Conservation (phyloP, 2,888 invertebrate genomes). For the Leptinotarsa rubiginosa region DNA sequence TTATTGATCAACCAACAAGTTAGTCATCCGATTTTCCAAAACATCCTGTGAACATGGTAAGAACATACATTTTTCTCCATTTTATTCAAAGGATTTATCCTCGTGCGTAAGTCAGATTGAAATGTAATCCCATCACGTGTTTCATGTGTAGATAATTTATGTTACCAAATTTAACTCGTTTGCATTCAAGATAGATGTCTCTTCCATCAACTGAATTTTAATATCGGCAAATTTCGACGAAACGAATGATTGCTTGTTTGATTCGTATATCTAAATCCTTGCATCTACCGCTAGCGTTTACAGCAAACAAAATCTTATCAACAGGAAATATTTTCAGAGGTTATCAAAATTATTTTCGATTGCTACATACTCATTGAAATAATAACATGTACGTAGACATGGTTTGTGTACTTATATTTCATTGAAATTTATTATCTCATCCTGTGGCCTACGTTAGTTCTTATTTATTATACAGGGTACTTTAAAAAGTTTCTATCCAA, state of each 20-base stretch:
- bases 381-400: neutral
- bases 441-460: too few relatives aligned
- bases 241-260: neutral
- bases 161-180: neutral
- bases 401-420: neutral
- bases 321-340: slow-evolving; percentile 7
- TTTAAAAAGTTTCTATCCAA: too few relatives aligned
- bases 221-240: neutral
- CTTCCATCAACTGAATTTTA: too few relatives aligned
- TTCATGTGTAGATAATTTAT: neutral
- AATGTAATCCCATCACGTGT: neutral
- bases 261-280: neutral
- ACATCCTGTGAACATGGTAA: too few relatives aligned
- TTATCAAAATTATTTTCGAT: slow-evolving; percentile 6
- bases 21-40: too few relatives aligned
- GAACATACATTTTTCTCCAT: too few relatives aligned
- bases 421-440: too few relatives aligned
- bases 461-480: too few relatives aligned
- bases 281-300: neutral
- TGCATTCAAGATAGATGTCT: too few relatives aligned
- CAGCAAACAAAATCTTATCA: slow-evolving; percentile 16
- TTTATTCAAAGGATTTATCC: too few relatives aligned
- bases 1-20: too few relatives aligned
- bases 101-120: neutral
- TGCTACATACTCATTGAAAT: neutral